Evolutionary conservation across 1,140 invertebrate genomes (phyloP), one percentile per base, ranked within the genome.

Genomic region (Homalodisca vitripennis): DNA sequence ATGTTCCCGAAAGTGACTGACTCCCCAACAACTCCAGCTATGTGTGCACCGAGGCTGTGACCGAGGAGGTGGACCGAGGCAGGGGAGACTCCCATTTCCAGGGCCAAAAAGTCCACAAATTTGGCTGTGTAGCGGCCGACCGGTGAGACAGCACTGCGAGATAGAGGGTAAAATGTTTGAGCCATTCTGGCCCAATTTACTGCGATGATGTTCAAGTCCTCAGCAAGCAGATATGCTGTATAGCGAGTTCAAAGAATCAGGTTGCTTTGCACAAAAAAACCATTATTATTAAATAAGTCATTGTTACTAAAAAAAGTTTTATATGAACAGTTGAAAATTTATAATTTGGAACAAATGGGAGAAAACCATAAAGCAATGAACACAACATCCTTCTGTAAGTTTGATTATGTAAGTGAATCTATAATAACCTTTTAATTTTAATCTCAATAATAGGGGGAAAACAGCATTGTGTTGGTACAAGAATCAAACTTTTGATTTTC

Each of bases 1-100:
- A 68, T 2, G 13, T 62, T 68, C 6, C 66, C 66, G n/a, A 53
- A 24, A 3, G 26, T 1, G 22, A 69, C 29, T 14, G 41, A 14
- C 20, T 48, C n/a, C 17, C 85, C 87, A 3, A 85, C 84, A 53
- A 87, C 81, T 0, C 88, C 87, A 0, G 84, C 82, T 1, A 89
- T 79, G 70, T 91, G 89, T 2, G 86, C 88, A 2, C 89, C 89
- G 20, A 90, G n/a, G n/a, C n/a, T n/a, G n/a, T n/a, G n/a, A n/a
- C n/a, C n/a, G n/a, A n/a, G n/a, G n/a, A n/a, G n/a, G 73, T 87
- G 87, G 0, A 87, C 79, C 65, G 86, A 80, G 48, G 83, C 77
- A 51, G 83, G 81, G 3, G 14, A 1, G 1, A 60, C 22, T 0
- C 80, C 80, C 26, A 84, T 77, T 51, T 79, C 48, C 48, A 51